Evolutionary conservation across 2,797 vertebrate genomes (phyloP).

Genomic region (Monodelphis domestica): DNA sequence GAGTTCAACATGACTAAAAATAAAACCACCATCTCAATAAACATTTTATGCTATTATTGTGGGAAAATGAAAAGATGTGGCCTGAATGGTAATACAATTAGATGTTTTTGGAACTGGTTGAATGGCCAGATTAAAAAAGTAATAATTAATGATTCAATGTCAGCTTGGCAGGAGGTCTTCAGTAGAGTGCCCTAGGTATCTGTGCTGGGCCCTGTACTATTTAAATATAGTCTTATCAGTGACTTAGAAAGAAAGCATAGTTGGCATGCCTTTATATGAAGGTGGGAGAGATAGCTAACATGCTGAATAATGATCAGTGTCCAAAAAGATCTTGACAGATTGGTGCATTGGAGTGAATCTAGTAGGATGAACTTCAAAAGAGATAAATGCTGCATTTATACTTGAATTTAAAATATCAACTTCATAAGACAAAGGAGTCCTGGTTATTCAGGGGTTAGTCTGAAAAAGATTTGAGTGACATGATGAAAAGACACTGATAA

Average conservation of each 20-base stretch:
- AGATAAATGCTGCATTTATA: background rate
- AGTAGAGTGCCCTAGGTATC: background rate
- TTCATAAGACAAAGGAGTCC: background rate
- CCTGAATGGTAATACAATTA: background rate
- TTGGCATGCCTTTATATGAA: background rate
- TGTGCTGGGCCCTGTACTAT: background rate
- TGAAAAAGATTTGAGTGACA: background rate
- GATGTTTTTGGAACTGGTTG: no score
- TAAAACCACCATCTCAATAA: no score
- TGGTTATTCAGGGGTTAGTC: background rate
- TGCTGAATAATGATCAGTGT: background rate
- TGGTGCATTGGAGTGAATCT: background rate
- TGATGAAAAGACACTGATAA: background rate
- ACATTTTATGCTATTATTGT: background rate
- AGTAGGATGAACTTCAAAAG: background rate
- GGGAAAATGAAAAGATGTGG: background rate
- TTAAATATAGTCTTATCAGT: background rate
- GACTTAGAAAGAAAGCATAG: background rate
- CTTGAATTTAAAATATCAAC: background rate
- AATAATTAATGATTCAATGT: background rate
- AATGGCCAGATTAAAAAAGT: no score
- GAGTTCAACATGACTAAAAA: no score
- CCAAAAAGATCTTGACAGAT: background rate
- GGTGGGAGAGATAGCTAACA: background rate
- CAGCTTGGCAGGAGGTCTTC: background rate